phyloP scores from a whole-genome alignment of 92 coral and sea anemone genomes.

The Porites rus region DNA sequence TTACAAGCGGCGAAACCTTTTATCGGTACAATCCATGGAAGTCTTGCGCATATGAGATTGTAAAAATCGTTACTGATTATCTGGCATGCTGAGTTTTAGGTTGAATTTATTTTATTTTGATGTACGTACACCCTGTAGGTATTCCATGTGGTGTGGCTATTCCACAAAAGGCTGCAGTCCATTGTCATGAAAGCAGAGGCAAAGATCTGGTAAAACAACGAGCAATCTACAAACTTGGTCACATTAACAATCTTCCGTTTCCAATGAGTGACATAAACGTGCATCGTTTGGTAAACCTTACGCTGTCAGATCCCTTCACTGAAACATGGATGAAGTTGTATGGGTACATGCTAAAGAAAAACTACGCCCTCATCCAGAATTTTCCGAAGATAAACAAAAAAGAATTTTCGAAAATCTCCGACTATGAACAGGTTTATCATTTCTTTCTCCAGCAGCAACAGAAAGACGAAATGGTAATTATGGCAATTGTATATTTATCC shows the following conservation, averaged over 20 bases:
- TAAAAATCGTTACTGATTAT: no score
- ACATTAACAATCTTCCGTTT: conserved; percentile 68
- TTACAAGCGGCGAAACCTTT: no score
- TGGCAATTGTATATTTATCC: no score
- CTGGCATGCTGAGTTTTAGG: no score
- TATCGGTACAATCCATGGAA: no score
- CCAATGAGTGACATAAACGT: conserved; percentile 69
- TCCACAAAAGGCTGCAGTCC: conserved; percentile 62
- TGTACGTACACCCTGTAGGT: conserved; percentile 20
- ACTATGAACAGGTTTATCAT: conserved; percentile 70
- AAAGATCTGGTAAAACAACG: conserved; percentile 46
- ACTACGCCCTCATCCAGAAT: conserved; percentile 46
- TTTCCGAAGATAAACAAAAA: conserved; percentile 55
- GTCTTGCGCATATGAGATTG: no score
- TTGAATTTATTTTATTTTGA: no score
- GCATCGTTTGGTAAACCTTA: conserved; percentile 45
- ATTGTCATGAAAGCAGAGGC: conserved; percentile 62
- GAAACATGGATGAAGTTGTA: conserved; percentile 78
- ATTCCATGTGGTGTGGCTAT: conserved; percentile 73
- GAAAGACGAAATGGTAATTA: conserved; percentile 29
- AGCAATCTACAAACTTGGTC: conserved; percentile 75
- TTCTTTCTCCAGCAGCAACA: conserved; percentile 71
- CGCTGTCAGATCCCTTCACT: conserved; percentile 73
- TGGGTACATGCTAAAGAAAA: conserved; percentile 71
- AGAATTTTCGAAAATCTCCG: conserved; percentile 71